Evolutionary conservation across 2,797 vertebrate genomes (phyloP), one percentile per base, ranked within the genome.

Genomic region (Centroberyx gerrardi): DNA sequence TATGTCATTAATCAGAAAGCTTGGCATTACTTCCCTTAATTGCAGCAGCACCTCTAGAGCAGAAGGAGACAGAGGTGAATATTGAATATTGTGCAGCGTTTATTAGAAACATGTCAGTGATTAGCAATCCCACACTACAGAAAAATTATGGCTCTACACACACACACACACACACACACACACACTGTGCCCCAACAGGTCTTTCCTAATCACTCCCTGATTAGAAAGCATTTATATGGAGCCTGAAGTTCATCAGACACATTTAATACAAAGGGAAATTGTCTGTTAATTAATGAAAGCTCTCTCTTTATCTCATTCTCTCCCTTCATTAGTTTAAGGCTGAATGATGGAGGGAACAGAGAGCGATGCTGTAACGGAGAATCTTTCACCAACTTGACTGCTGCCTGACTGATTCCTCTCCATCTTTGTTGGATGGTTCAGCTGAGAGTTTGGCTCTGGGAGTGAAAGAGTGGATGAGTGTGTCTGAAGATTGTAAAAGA

Each of bases 401-500:
- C 52, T 54, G 44, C 36, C 61, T 77, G 60, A 84, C 84, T 81
- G 78, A 81, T 82, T 80, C 49, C 9, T 72, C 46, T 38, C 31
- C 18, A 46, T 82, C 63, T 73, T 75, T 78, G 73, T 76, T 74
- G 40, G 49, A 17, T 52, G 49, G 29, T 64, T 76, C 67, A 13
- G 51, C 62, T 58, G 44, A 80, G 73, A 71, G 77, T 64, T 72
- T 17, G 54, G 33, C 51, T 54, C 40, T 61, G 61, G 31, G 56
- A 77, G 74, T 68, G 28, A 27, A 75, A 8, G 61, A 81, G 15
- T 36, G 8, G 40, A 80, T 75, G 62, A 62, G 33, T 17, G 53
- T 14, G 27, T 29, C 5, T 56, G 56, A 69, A 69, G 5, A 69
- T 56, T 22, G 74, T 76, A 71, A 9, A 22, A 64, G n/a, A 72